These are phyloP conservation scores for Drosophila diplacantha DNA, from an alignment of 2,888 invertebrate species.

Conservation along the genomic window DNA sequence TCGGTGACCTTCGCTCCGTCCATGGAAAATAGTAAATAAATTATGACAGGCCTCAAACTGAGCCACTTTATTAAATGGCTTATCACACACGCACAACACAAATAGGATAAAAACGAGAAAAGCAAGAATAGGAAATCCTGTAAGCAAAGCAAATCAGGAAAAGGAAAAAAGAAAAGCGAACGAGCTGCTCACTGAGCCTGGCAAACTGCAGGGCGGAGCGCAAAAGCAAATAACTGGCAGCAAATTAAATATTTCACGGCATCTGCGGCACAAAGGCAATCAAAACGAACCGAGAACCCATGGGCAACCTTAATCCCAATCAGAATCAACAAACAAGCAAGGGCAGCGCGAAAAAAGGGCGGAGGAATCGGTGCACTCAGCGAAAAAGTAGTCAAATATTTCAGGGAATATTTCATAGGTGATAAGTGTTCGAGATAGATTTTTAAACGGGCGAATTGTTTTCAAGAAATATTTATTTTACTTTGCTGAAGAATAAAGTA, in stretches of 20 bases:
- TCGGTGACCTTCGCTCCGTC: slow-evolving; percentile 29
- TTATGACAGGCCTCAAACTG: slow-evolving; percentile 26
- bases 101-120: slow-evolving; percentile 1
- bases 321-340: slow-evolving; percentile 58
- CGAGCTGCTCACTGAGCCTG: slow-evolving; percentile 25
- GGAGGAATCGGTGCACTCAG: neutral
- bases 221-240: slow-evolving; percentile 63
- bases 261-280: slow-evolving; percentile 59
- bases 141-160: slow-evolving; percentile 17
- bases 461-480: no score
- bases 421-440: neutral
- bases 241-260: slow-evolving; percentile 70
- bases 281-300: slow-evolving; percentile 59
- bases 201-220: slow-evolving; percentile 48
- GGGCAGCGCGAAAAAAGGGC: slow-evolving; percentile 23
- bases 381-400: neutral
- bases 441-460: neutral
- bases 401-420: neutral
- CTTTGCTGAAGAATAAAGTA: neutral
- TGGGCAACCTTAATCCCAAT: slow-evolving; percentile 68
- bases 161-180: slow-evolving; percentile 14
- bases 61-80: slow-evolving; percentile 65
- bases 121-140: slow-evolving; percentile 1
- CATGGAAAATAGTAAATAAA: slow-evolving; percentile 24
- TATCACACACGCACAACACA: slow-evolving; percentile 27